Base-by-base conservation (phyloP, 1,140 invertebrate genomes). In the Zaprionus camerounensis region DNA sequence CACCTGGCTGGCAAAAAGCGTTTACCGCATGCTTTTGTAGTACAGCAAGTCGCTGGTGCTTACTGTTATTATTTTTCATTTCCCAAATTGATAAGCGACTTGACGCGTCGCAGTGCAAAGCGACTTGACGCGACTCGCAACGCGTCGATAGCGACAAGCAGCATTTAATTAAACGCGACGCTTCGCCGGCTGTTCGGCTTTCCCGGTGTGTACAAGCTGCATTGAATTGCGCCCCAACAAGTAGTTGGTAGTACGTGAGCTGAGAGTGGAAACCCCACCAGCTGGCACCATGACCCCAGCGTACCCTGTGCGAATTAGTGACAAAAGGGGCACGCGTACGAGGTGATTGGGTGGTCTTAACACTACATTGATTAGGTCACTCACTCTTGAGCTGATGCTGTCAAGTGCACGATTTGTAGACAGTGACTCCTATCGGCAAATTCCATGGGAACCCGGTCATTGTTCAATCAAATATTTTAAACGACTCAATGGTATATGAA, bases 11-110 rank as follows among this genome's bases (percentile, higher is more conserved):
- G 58, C 3, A 55, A 38, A 63, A 34, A 64, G 6, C 51, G 17
- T 71, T 64, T 55, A 57, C 51, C 61, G 15, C 24, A 24, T 36
- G 24, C 44, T 44, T 31, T 34, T 58, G 31, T 20, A 24, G 24
- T 51, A 62, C 46, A 26, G 36, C 38, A 38, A 22, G 46, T 51
- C 67, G 71, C 49, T 68, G 9, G 24, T 69, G 28, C 28, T 68
- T 68, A 49, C 36, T 64, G 31, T 51, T n/a, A 63, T 70, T 58
- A 26, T 44, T 64, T 49, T 61, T 44, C 44, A 44, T 15, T 59
- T 61, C 67, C 41, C 66, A 34, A 36, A 65, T 13, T 71, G 67
- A 71, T 76, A 71, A 71, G 68, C 34, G 15, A 36, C 36, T 17
- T 46, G 38, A 53, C 17, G 65, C 36, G 44, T 44, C 28, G 20